These are phyloP conservation scores for Garrulus glandarius DNA, from an alignment of 2,797 vertebrate genomes.

Conservation along the genomic window DNA sequence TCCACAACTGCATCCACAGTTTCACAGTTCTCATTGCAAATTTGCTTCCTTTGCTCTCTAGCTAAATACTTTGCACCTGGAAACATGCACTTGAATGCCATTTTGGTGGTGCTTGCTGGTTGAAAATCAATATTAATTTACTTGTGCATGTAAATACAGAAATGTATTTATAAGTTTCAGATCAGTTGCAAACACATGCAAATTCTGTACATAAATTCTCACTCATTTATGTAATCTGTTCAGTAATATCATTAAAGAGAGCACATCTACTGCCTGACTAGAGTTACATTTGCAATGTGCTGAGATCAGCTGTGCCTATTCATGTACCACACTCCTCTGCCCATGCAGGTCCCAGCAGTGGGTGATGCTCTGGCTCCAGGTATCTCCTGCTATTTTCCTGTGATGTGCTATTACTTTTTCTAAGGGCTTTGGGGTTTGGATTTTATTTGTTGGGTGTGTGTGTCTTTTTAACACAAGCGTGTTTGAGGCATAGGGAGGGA, in stretches of 20 bases:
- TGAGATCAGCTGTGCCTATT: conserved; percentile 53
- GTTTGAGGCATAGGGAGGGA: not conserved
- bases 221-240: conserved; percentile 66
- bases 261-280: conserved; percentile 53
- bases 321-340: not conserved
- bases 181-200: conserved; percentile 67
- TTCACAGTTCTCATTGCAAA: conserved; percentile 22
- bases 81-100: conserved; percentile 53
- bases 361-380: conserved; percentile 42
- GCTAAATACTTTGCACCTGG: conserved; percentile 39
- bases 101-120: conserved; percentile 26
- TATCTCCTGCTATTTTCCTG: not conserved
- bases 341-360: conserved; percentile 6
- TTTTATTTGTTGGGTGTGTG: not conserved
- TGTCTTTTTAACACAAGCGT: not conserved
- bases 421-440: not conserved
- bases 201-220: conserved; percentile 67
- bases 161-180: conserved; percentile 64
- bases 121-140: conserved; percentile 66
- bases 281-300: conserved; percentile 43
- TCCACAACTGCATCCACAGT: not conserved
- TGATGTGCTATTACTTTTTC: not conserved
- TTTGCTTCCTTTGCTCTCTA: conserved; percentile 34
- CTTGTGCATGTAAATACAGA: conserved; percentile 54
- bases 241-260: conserved; percentile 59